Percentiles rank a stretch among this genome's conserved stretches.
These are phyloP conservation scores for Hystrix brachyura DNA, from an alignment of 2,113 vertebrate genomes.

Conservation along the genomic window DNA sequence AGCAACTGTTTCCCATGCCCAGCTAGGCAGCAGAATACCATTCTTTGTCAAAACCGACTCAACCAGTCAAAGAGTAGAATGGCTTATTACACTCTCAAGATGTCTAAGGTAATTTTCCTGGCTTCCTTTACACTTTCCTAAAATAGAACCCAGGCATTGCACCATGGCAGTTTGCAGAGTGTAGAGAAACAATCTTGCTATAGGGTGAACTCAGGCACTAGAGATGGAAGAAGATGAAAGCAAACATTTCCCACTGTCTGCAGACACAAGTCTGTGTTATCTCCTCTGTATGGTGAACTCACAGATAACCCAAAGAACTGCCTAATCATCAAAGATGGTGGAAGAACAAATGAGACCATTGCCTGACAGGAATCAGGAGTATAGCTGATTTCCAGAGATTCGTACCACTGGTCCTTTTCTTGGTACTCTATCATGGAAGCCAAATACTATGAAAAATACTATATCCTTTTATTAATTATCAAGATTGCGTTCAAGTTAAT, in stretches of 20 bases:
- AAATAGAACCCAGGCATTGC: background rate
- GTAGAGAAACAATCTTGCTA: background rate
- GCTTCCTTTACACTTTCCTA: background rate
- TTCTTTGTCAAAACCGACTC: background rate
- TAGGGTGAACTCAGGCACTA: background rate
- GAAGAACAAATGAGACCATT: background rate
- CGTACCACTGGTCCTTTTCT: background rate
- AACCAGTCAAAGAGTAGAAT: background rate
- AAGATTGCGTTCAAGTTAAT: background rate
- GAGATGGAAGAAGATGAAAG: background rate
- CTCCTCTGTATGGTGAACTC: background rate
- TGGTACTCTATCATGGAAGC: background rate
- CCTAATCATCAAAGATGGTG: background rate
- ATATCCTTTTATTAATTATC: background rate
- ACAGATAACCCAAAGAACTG: slow-evolving; percentile 2
- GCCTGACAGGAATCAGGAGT: background rate
- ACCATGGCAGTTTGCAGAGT: background rate
- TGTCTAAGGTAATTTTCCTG: background rate
- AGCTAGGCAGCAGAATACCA: background rate
- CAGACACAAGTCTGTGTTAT: background rate
- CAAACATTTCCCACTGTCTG: background rate
- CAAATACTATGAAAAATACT: background rate
- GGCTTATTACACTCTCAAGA: slow-evolving; percentile 6
- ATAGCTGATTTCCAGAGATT: background rate
- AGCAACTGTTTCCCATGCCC: background rate